Conservation (phyloP, 2,113 vertebrate species). For the Macroglossus sobrinus region DNA sequence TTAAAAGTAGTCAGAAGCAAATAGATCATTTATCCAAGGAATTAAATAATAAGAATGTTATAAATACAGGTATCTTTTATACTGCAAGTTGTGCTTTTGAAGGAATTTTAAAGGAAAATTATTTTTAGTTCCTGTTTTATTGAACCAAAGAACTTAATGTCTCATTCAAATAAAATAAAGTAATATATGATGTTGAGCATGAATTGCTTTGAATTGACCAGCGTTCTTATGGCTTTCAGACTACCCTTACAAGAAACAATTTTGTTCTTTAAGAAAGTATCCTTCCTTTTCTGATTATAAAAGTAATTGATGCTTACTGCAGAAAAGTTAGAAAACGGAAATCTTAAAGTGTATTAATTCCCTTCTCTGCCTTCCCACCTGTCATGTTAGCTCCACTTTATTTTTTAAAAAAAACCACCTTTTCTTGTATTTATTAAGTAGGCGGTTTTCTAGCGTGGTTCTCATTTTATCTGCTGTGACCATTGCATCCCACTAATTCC, state of each 20-base stretch:
- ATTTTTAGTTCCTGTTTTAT: background rate
- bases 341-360: background rate
- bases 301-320: background rate
- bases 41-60: background rate
- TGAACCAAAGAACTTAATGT: background rate
- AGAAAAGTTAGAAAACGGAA: background rate
- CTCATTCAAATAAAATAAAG: background rate
- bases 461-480: background rate
- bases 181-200: background rate
- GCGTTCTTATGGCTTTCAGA: background rate
- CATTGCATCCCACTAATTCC: background rate
- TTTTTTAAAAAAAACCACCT: background rate
- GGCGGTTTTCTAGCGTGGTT: background rate
- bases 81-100: background rate
- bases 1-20: background rate
- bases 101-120: conserved; percentile 20
- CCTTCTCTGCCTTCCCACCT: background rate
- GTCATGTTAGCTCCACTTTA: background rate
- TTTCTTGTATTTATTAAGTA: background rate
- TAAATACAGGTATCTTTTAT: background rate
- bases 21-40: background rate
- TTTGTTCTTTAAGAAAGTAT: background rate
- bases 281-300: conserved; percentile 1
- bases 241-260: background rate
- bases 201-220: background rate